phyloP scores from a whole-genome alignment of 2,797 vertebrate species.

The Neosilurus mollespiculum region DNA sequence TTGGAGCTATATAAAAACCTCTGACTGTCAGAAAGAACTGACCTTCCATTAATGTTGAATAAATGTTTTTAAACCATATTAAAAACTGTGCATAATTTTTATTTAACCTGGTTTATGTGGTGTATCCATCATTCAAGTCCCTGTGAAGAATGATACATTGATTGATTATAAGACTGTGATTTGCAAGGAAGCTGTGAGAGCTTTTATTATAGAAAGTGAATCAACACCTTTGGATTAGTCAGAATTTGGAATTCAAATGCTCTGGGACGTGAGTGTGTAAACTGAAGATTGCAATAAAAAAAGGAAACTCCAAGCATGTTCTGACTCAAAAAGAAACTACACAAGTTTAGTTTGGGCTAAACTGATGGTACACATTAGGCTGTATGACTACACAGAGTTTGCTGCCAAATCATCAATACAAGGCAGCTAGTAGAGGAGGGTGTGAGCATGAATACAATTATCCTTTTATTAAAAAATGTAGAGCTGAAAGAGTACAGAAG shows the following conservation, averaged over 20 bases:
- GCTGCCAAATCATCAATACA: not conserved
- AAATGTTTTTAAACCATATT: not conserved
- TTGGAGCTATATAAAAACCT: not conserved
- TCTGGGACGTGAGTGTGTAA: not conserved
- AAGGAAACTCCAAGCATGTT: not conserved
- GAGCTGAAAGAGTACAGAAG: not conserved
- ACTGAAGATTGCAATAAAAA: not conserved
- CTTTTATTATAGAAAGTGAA: not conserved
- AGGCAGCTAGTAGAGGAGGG: no score
- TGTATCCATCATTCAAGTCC: not conserved
- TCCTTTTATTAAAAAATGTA: not conserved
- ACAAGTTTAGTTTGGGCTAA: not conserved
- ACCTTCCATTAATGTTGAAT: not conserved
- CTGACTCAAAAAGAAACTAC: not conserved
- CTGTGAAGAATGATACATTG: no score
- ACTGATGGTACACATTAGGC: not conserved
- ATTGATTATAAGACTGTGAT: not conserved
- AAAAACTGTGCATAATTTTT: not conserved
- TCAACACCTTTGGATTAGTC: not conserved
- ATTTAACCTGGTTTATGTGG: not conserved
- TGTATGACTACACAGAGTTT: not conserved
- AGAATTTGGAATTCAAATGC: not conserved
- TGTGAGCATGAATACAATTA: no score
- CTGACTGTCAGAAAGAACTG: not conserved
- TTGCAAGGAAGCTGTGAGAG: not conserved